Percentiles rank a stretch among this genome's conserved stretches.
phyloP scores from a whole-genome alignment of 2,888 invertebrate genomes.

The Aelia acuminata region DNA sequence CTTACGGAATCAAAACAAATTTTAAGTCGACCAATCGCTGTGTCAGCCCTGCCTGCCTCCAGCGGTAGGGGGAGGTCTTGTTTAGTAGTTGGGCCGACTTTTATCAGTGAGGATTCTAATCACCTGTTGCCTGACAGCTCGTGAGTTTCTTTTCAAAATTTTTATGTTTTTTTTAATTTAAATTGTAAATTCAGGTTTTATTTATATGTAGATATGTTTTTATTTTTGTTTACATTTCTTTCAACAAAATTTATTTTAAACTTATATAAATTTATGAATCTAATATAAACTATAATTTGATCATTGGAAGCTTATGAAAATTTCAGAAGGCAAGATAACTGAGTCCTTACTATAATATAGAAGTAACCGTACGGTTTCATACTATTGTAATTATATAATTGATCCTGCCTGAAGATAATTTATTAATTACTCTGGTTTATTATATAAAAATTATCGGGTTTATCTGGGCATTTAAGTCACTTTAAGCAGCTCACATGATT shows the following conservation, averaged over 20 bases:
- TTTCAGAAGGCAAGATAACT: no score
- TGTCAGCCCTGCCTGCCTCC: background rate
- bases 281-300: no score
- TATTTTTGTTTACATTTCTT: no score
- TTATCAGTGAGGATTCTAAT: background rate
- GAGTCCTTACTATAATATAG: no score
- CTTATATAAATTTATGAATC: no score
- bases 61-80: background rate
- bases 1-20: background rate
- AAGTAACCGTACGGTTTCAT: no score
- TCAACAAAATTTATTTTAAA: no score
- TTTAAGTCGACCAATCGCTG: background rate
- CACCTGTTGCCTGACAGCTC: background rate
- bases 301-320: no score
- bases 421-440: no score
- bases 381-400: no score
- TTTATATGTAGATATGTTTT: background rate
- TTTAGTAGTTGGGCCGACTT: background rate
- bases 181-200: background rate
- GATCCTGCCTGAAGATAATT: no score
- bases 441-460: background rate
- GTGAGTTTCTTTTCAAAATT: background rate
- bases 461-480: background rate
- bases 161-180: background rate
- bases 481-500: background rate